phyloP scores from a whole-genome alignment of 64 coral and sea anemone genomes.

The Platygyra sinensis region DNA sequence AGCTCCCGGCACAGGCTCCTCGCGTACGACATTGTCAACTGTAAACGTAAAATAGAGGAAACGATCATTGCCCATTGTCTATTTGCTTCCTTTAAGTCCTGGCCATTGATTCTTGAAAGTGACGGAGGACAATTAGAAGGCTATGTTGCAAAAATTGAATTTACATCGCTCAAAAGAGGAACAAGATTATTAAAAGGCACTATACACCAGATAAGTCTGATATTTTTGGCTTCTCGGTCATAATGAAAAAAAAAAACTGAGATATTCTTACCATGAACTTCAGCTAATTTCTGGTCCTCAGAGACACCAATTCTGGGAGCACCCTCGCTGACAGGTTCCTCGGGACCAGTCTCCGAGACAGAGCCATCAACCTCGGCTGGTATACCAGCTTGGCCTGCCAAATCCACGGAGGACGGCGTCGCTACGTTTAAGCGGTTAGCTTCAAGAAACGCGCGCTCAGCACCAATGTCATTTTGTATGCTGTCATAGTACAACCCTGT shows the following conservation, averaged over 20 bases:
- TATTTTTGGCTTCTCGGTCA: too few relatives aligned
- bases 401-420: constrained; percentile 16
- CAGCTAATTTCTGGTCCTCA: constrained; percentile 28
- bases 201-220: too few relatives aligned
- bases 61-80: background rate
- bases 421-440: constrained; percentile 83
- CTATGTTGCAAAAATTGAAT: too few relatives aligned
- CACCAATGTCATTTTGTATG: constrained; percentile 99
- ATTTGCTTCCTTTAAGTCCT: background rate
- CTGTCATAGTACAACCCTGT: constrained; percentile 94
- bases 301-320: background rate
- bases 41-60: background rate
- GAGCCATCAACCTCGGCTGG: constrained; percentile 10
- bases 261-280: constrained; percentile 51
- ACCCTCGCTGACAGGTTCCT: constrained; percentile 34
- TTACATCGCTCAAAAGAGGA: too few relatives aligned
- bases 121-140: too few relatives aligned
- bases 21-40: constrained; percentile 1
- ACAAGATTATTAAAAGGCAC: too few relatives aligned
- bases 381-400: constrained; percentile 26
- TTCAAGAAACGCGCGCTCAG: constrained; percentile 97
- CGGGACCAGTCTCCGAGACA: constrained; percentile 18
- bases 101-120: too few relatives aligned
- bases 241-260: background rate
- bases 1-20: background rate